Percentiles rank a stretch among this genome's conserved stretches.
Conservation (phyloP, 2,113 vertebrate species). For the Lucifuga dentata region DNA sequence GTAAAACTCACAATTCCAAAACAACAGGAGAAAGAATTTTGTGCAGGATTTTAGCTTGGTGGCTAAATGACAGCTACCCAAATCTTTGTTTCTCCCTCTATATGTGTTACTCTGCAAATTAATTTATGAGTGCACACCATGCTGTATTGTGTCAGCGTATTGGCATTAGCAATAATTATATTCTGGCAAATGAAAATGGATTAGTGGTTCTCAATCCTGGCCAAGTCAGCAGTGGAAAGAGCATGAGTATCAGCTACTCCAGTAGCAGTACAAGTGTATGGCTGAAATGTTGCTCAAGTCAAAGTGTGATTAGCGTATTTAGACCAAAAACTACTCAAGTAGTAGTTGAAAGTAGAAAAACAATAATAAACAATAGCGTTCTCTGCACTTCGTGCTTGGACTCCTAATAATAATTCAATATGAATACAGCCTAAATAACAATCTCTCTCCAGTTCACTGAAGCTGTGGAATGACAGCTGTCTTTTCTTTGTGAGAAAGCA, state of each 20-base stretch:
- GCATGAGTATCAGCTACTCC: background rate
- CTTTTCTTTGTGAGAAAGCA: too few relatives aligned
- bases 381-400: too few relatives aligned
- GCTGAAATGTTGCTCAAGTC: too few relatives aligned
- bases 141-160: slow-evolving; percentile 18
- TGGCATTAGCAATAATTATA: slow-evolving; percentile 17
- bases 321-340: too few relatives aligned
- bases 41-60: slow-evolving; percentile 15
- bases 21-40: background rate
- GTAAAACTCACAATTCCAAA: too few relatives aligned
- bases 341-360: too few relatives aligned
- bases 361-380: too few relatives aligned
- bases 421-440: too few relatives aligned
- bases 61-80: slow-evolving; percentile 7
- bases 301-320: too few relatives aligned
- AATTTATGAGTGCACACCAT: background rate
- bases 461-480: too few relatives aligned
- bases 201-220: slow-evolving; percentile 3
- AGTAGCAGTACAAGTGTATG: background rate
- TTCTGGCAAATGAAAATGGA: slow-evolving; percentile 26
- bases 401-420: too few relatives aligned
- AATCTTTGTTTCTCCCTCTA: background rate
- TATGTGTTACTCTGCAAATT: slow-evolving; percentile 12
- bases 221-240: background rate
- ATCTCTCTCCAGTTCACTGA: too few relatives aligned